Conservation (phyloP, 2,797 vertebrate genomes). For the Chelon labrosus region DNA sequence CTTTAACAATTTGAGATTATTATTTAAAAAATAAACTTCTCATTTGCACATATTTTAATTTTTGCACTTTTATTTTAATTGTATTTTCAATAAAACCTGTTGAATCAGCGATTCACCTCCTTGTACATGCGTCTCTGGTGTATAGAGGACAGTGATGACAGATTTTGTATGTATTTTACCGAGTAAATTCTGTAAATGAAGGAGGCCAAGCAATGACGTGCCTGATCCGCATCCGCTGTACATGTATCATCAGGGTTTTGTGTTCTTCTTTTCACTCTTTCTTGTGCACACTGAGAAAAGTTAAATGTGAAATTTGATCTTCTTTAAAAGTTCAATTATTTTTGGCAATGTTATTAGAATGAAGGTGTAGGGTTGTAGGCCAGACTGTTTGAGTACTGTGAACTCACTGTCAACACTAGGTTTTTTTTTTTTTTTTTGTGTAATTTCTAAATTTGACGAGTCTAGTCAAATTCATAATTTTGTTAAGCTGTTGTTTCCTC, state of each 20-base stretch:
- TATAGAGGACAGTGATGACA: not conserved
- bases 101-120: constrained; percentile 2
- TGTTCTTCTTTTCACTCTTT: not conserved
- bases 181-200: not conserved
- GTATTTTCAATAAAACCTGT: constrained; percentile 16
- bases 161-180: not conserved
- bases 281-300: constrained; percentile 1
- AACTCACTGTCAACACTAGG: constrained; percentile 10
- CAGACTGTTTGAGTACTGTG: constrained; percentile 11
- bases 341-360: not conserved
- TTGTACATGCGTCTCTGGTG: not conserved
- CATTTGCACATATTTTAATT: constrained; percentile 57
- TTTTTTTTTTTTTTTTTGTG: constrained; percentile 2
- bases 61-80: constrained; percentile 52
- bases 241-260: not conserved
- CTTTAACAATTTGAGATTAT: constrained; percentile 14
- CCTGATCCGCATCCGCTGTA: not conserved
- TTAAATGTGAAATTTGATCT: not conserved
- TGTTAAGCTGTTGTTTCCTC: not conserved
- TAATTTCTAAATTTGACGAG: not conserved
- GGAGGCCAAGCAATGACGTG: not conserved
- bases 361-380: not conserved
- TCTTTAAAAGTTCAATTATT: not conserved
- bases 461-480: not conserved
- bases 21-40: constrained; percentile 45